A percentile compares a stretch with the other conserved stretches of the same genome.
These are phyloP conservation scores for Campoletis raptor DNA, from an alignment of 2,888 invertebrate species.

Conservation along the genomic window DNA sequence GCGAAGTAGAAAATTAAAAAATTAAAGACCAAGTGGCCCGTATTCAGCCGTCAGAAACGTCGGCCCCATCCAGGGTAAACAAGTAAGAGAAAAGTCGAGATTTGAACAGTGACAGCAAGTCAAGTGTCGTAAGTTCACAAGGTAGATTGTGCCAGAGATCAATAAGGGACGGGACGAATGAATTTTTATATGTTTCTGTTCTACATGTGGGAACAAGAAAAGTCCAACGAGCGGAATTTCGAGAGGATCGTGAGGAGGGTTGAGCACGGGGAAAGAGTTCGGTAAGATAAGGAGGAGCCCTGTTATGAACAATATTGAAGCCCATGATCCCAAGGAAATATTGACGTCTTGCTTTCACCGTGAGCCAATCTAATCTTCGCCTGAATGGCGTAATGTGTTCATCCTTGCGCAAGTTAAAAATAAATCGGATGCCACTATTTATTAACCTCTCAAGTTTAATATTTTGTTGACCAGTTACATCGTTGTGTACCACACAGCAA, in stretches of 20 bases:
- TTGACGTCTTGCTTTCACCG: constrained; percentile 20
- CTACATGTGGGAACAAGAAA: no score
- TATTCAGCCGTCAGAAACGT: no score
- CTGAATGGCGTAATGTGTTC: constrained; percentile 51
- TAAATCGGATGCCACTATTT: constrained; percentile 42
- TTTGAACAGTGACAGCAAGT: no score
- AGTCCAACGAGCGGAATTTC: no score
- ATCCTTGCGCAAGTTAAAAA: constrained; percentile 39
- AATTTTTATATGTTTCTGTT: no score
- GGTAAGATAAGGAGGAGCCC: not conserved
- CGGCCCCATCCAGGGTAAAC: no score
- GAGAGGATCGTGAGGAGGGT: not conserved
- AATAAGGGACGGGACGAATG: no score
- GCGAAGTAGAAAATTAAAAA: no score
- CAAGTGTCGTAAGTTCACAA: no score
- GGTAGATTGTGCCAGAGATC: no score
- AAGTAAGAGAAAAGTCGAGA: no score
- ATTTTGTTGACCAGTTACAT: constrained; percentile 26
- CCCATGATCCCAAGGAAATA: constrained; percentile 11
- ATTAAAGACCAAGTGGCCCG: no score
- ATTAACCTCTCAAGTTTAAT: constrained; percentile 38
- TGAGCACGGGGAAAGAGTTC: not conserved
- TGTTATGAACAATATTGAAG: not conserved
- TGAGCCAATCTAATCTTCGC: constrained; percentile 31
- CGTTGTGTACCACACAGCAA: constrained; percentile 44